These are phyloP conservation scores for Drosophila kokeensis DNA, from an alignment of 2,888 invertebrate species.

Conservation along the genomic window DNA sequence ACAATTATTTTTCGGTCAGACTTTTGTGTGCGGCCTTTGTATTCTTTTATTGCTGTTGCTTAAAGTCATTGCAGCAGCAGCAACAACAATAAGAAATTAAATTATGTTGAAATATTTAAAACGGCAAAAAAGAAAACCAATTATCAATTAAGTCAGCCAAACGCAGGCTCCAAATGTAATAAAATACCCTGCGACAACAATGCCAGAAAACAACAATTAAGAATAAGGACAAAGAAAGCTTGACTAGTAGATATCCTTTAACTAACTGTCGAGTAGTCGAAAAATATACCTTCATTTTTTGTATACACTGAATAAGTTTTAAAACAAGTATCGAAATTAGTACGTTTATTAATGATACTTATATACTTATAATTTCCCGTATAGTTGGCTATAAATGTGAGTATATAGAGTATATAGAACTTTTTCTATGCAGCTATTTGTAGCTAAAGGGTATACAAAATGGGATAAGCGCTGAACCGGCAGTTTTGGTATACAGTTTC, in stretches of 20 bases:
- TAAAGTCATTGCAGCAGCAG: conserved; percentile 42
- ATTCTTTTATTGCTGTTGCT: conserved; percentile 49
- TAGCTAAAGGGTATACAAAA: conserved; percentile 38
- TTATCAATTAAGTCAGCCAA: conserved; percentile 83
- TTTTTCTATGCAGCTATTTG: conserved; percentile 1
- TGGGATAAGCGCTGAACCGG: conserved; percentile 8
- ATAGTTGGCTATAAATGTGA: neutral
- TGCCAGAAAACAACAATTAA: conserved; percentile 52
- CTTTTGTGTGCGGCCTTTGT: conserved; percentile 52
- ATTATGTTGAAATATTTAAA: conserved; percentile 79
- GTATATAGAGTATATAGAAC: neutral
- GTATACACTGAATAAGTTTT: neutral
- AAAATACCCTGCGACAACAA: conserved; percentile 63
- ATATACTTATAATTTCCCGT: neutral
- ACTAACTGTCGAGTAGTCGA: neutral
- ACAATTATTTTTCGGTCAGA: conserved; percentile 68
- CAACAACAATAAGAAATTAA: conserved; percentile 56
- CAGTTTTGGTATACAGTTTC: conserved; percentile 48
- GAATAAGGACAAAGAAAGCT: neutral
- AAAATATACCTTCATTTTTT: neutral
- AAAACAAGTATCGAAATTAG: neutral
- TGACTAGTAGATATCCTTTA: conserved; percentile 10
- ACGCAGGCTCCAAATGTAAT: conserved; percentile 63
- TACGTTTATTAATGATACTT: neutral
- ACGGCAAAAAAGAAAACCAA: conserved; percentile 57